A percentile compares a stretch with the other conserved stretches of the same genome.
phyloP scores from a whole-genome alignment of 2,113 vertebrate species.

The Romanogobio albipinnatus region DNA sequence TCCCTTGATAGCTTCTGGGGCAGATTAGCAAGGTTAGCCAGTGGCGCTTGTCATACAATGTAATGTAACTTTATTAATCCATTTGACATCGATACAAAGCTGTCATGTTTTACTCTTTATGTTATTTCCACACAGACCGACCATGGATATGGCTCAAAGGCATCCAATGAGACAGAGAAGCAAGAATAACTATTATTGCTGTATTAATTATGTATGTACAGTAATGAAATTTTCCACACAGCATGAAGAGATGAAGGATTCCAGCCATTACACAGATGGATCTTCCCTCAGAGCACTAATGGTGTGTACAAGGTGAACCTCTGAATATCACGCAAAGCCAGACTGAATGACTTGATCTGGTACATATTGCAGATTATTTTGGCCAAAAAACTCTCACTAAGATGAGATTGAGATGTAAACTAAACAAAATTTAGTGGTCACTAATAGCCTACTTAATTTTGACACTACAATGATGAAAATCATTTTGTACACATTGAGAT shows the following conservation, averaged over 20 bases:
- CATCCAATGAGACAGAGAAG: constrained; percentile 30
- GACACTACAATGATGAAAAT: neutral
- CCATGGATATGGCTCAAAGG: constrained; percentile 9
- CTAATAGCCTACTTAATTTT: neutral
- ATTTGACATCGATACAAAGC: constrained; percentile 1
- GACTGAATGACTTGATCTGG: neutral
- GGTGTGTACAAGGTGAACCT: neutral
- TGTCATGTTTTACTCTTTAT: neutral
- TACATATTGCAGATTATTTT: neutral
- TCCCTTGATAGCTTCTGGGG: neutral
- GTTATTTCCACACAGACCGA: neutral
- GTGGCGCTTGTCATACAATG: neutral
- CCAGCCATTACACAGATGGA: constrained; percentile 39
- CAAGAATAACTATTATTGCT: constrained; percentile 56
- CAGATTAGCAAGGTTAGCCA: neutral
- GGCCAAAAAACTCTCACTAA: too few relatives aligned
- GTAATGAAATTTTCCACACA: constrained; percentile 52
- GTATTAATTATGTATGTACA: constrained; percentile 53
- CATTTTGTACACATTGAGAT: too few relatives aligned
- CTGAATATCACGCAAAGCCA: neutral
- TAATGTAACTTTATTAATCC: constrained; percentile 16
- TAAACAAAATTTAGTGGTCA: neutral
- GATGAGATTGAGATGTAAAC: neutral
- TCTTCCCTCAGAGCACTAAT: constrained; percentile 33
- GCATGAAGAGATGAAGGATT: constrained; percentile 52